Conservation (phyloP, 2,113 vertebrate genomes). For the Kryptolebias marmoratus region DNA sequence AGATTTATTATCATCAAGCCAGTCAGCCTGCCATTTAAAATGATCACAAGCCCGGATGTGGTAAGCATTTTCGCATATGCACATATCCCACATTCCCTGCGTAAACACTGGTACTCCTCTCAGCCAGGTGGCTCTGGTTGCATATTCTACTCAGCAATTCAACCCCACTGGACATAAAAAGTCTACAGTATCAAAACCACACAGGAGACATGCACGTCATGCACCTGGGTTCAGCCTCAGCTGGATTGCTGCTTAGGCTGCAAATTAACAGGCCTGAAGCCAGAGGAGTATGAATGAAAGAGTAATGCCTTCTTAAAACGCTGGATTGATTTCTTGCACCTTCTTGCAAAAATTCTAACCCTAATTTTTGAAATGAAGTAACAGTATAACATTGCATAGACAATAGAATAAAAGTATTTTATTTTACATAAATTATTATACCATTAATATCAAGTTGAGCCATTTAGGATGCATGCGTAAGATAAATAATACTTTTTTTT, state of each 20-base stretch:
- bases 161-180: conserved; percentile 34
- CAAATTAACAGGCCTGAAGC: conserved; percentile 1
- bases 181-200: conserved; percentile 23
- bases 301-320: not conserved
- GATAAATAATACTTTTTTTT: too few relatives aligned
- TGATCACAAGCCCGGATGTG: conserved; percentile 49
- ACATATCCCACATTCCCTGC: conserved; percentile 13
- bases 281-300: not conserved
- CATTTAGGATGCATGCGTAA: too few relatives aligned
- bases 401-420: not conserved
- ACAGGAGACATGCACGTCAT: conserved; percentile 7
- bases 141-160: conserved; percentile 33
- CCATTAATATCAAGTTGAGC: too few relatives aligned
- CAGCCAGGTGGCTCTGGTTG: conserved; percentile 33
- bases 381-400: not conserved
- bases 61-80: conserved; percentile 9
- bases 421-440: too few relatives aligned
- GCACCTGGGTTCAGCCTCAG: conserved; percentile 19
- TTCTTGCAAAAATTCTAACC: not conserved
- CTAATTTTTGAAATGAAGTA: not conserved
- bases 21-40: conserved; percentile 46
- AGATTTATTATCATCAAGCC: conserved; percentile 56
- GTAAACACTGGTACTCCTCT: conserved; percentile 18
- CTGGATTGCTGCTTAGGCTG: conserved; percentile 1
- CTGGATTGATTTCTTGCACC: not conserved